phyloP scores from a whole-genome alignment of 2,113 vertebrate genomes.

The Melanotaenia duboulayi region DNA sequence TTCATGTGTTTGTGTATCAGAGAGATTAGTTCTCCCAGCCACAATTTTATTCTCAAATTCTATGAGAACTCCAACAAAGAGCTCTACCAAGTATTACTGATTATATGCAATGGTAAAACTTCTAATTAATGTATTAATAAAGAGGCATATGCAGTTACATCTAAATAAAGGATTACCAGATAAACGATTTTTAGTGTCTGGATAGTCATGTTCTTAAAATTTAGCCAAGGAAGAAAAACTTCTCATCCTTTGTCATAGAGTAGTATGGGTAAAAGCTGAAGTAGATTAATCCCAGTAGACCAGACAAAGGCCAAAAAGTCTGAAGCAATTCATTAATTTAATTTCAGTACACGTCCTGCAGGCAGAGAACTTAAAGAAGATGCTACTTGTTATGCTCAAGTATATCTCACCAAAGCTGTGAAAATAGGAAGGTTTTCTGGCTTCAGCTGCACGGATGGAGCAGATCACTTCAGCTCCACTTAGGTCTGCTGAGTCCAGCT shows the following conservation, averaged over 20 bases:
- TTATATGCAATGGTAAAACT: not conserved
- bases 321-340: slow-evolving; percentile 31
- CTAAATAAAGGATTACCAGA: slow-evolving; percentile 9
- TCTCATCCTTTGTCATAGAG: not conserved
- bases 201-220: not conserved
- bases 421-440: slow-evolving; percentile 90
- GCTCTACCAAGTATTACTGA: slow-evolving; percentile 1
- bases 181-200: slow-evolving; percentile 2
- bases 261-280: not conserved
- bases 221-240: not conserved
- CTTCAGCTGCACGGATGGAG: slow-evolving; percentile 84
- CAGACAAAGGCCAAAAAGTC: not conserved
- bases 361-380: slow-evolving; percentile 10
- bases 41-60: not conserved
- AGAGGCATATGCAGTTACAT: not conserved
- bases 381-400: slow-evolving; percentile 16
- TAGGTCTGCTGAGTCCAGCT: slow-evolving; percentile 73
- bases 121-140: slow-evolving; percentile 3
- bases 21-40: slow-evolving; percentile 7
- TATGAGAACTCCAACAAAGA: slow-evolving; percentile 21
- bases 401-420: slow-evolving; percentile 91
- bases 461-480: slow-evolving; percentile 87
- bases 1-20: slow-evolving; percentile 21
- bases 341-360: slow-evolving; percentile 4
- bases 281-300: no score